Conservation (phyloP, 2,888 invertebrate species). For the Drosophila subquinaria region DNA sequence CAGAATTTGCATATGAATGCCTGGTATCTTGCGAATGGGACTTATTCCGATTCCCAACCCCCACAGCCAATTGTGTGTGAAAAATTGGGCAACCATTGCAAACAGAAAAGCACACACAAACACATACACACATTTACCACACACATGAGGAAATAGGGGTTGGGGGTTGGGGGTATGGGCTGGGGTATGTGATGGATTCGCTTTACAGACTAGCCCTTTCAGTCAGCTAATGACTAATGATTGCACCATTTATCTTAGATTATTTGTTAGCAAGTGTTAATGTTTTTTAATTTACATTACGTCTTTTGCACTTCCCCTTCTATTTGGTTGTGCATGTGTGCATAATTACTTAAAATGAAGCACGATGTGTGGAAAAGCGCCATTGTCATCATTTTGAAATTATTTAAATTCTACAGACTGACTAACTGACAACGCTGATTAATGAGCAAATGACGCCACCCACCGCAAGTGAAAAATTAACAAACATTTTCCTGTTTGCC, state of each 20-base stretch:
- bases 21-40: slow-evolving; percentile 32
- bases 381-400: slow-evolving; percentile 67
- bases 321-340: slow-evolving; percentile 42
- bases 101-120: slow-evolving; percentile 56
- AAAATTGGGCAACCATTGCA: slow-evolving; percentile 57
- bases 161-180: neutral
- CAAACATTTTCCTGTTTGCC: slow-evolving; percentile 49
- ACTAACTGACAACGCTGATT: slow-evolving; percentile 61
- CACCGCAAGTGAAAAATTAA: slow-evolving; percentile 60
- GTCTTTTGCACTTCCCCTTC: too few relatives aligned
- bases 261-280: slow-evolving; percentile 74
- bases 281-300: slow-evolving; percentile 63
- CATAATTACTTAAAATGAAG: slow-evolving; percentile 57
- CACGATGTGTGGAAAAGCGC: slow-evolving; percentile 63
- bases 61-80: slow-evolving; percentile 42
- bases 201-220: slow-evolving; percentile 41
- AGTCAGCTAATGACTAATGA: slow-evolving; percentile 75
- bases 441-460: slow-evolving; percentile 58
- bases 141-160: slow-evolving; percentile 41
- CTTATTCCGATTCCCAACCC: slow-evolving; percentile 29
- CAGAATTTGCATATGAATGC: slow-evolving; percentile 60
- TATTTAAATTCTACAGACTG: slow-evolving; percentile 66
- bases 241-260: slow-evolving; percentile 71
- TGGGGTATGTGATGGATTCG: slow-evolving; percentile 8
- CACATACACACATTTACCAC: slow-evolving; percentile 30